phyloP scores from a whole-genome alignment of 2,113 vertebrate genomes.

The Elephas maximus region DNA sequence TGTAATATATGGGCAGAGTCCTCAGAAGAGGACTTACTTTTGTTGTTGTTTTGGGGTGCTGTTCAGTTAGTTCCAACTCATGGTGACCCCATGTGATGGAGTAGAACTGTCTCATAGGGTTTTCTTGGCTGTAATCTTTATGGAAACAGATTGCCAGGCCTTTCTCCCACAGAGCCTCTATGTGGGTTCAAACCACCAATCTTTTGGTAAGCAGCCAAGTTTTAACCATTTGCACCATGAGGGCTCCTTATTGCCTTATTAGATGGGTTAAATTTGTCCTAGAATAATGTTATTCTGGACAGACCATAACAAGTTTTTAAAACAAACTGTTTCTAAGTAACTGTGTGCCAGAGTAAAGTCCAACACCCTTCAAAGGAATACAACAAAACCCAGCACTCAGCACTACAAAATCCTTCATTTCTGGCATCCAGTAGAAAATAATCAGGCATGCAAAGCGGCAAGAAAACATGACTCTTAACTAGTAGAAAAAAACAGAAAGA shows the following conservation, averaged over 20 bases:
- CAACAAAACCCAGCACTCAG: constrained; percentile 54
- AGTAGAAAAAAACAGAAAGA: background rate
- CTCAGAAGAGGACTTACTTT: background rate
- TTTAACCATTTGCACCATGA: no score
- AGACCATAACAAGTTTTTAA: background rate
- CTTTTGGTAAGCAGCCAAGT: no score
- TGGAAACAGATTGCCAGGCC: background rate
- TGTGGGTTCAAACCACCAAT: no score
- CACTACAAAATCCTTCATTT: background rate
- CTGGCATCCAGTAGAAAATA: background rate
- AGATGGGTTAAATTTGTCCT: background rate
- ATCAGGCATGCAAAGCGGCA: background rate
- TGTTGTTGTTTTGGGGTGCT: background rate
- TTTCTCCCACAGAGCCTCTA: no score
- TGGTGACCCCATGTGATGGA: background rate
- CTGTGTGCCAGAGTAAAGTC: background rate
- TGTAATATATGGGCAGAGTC: no score
- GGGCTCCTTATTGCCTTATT: no score
- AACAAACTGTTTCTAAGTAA: background rate
- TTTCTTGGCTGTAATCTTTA: background rate
- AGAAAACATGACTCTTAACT: background rate
- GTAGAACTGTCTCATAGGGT: background rate
- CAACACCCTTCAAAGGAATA: constrained; percentile 34
- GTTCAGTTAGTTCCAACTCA: background rate
- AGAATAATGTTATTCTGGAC: background rate